Evolutionary conservation across 2,888 invertebrate species (phyloP).

Genomic region (Melieria crassipennis): DNA sequence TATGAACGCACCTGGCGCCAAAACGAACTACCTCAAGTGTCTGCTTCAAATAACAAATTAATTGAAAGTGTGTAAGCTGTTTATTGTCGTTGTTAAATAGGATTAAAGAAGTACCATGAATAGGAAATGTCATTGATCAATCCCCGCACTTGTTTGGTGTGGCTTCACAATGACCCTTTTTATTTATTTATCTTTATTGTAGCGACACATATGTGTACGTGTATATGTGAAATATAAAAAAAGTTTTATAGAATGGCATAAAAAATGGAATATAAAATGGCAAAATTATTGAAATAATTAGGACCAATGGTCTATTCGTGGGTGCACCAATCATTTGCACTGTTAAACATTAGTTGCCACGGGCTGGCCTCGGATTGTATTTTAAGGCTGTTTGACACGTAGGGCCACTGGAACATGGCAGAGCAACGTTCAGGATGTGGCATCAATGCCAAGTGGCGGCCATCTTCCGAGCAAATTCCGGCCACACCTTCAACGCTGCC

Average conservation of each 20-base stretch:
- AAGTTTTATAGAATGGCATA: too few species aligned
- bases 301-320: conserved; percentile 1
- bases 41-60: conserved; percentile 56
- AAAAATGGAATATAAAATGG: background rate
- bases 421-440: conserved; percentile 97
- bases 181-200: background rate
- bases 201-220: background rate
- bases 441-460: conserved; percentile 97
- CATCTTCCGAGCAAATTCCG: conserved; percentile 88
- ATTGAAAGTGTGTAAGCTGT: conserved; percentile 1
- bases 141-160: too few species aligned
- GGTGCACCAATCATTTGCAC: conserved; percentile 80
- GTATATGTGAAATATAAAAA: too few species aligned
- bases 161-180: too few species aligned
- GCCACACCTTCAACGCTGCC: conserved; percentile 88
- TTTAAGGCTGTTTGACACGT: conserved; percentile 69
- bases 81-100: background rate
- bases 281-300: background rate
- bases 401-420: conserved; percentile 91
- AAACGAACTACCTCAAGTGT: conserved; percentile 66
- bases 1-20: conserved; percentile 67
- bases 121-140: too few species aligned
- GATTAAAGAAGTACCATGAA: too few species aligned
- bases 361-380: conserved; percentile 74
- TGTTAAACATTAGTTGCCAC: conserved; percentile 92